Base-by-base conservation (phyloP, 2,797 vertebrate genomes). In the Naso thynnoides region DNA sequence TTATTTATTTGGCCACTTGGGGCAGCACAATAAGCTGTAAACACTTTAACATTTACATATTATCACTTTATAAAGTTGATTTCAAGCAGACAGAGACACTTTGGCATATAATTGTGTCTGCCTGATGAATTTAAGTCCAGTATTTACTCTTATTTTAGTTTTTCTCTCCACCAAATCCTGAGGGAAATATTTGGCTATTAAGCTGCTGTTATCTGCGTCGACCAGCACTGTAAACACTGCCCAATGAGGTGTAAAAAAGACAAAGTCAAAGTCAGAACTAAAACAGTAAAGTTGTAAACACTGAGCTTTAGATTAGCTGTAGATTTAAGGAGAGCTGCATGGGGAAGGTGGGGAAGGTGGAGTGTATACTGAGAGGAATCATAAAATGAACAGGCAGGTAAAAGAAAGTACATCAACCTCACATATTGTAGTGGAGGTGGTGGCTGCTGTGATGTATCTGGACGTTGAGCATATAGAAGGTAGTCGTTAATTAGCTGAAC, bases 401-500 rank as follows among this genome's bases (percentile, higher is more conserved):
- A 38, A 33, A 56, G 48, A 45, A 27, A 23, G 31, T 16, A 19
- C 76, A 66, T 48, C 49, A 45, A 47, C 24, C 19, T 56, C 49
- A 39, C 15, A 48, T 19, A 42, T 10, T 53, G 54, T 42, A 24
- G 60, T 59, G 23, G 47, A 42, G 14, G 64, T 60, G 24, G 49
- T 8, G 8, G 27, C 36, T 76, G 72, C 58, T 59, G 54, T 50
- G 61, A 39, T 73, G 68, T 26, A 74, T 73, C 18, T 78, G 39
- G 49, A 54, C 41, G 13, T 8, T 0, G 39, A 36, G 44, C 48
- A 23, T 39, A 50, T 70, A 72, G 49, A 44, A 44, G 50, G 56
- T 42, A 24, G 65, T 59, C 11, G 31, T 67, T 82, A 78, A 85
- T 86, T 78, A 84, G 47, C 55, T 56, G 41, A 84, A 79, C 72